A percentile compares a stretch with the other conserved stretches of the same genome.
phyloP scores from a whole-genome alignment of 1,140 invertebrate genomes.

The Hylyphantes graminicola region DNA sequence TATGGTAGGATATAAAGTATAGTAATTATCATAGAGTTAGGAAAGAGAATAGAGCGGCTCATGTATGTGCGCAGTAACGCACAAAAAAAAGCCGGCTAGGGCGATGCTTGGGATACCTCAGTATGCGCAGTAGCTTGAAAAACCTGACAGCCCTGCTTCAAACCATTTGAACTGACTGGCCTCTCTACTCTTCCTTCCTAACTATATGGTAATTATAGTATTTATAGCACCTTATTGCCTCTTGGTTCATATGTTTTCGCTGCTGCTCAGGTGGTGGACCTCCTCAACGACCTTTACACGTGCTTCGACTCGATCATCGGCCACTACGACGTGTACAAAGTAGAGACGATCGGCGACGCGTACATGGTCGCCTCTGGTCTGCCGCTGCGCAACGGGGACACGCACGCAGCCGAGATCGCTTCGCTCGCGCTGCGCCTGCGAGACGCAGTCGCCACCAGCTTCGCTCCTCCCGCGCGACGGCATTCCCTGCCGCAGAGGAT shows the following conservation, averaged over 20 bases:
- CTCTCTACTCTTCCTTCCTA: too few relatives aligned
- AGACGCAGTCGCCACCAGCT: slow-evolving; percentile 73
- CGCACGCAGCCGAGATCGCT: slow-evolving; percentile 84
- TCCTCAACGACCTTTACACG: slow-evolving; percentile 83
- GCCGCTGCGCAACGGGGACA: slow-evolving; percentile 72
- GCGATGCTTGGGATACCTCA: too few relatives aligned
- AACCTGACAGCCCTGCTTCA: too few relatives aligned
- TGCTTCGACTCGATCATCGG: slow-evolving; percentile 82
- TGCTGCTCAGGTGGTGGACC: slow-evolving; percentile 66
- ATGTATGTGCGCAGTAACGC: too few relatives aligned
- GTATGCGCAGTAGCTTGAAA: too few relatives aligned
- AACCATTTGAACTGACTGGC: too few relatives aligned
- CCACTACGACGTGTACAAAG: slow-evolving; percentile 82
- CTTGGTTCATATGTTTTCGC: background rate
- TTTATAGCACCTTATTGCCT: background rate
- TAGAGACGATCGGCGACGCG: slow-evolving; percentile 77
- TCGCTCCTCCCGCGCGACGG: slow-evolving; percentile 74
- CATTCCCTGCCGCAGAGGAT: slow-evolving; percentile 78
- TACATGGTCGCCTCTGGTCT: slow-evolving; percentile 81
- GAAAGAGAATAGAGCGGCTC: too few relatives aligned
- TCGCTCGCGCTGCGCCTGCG: slow-evolving; percentile 82
- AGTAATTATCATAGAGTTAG: background rate
- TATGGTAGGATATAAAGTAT: background rate
- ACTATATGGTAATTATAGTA: background rate
- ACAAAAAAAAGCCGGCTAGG: too few relatives aligned